phyloP scores from a whole-genome alignment of 2,888 invertebrate genomes.

The Mamestra brassicae region DNA sequence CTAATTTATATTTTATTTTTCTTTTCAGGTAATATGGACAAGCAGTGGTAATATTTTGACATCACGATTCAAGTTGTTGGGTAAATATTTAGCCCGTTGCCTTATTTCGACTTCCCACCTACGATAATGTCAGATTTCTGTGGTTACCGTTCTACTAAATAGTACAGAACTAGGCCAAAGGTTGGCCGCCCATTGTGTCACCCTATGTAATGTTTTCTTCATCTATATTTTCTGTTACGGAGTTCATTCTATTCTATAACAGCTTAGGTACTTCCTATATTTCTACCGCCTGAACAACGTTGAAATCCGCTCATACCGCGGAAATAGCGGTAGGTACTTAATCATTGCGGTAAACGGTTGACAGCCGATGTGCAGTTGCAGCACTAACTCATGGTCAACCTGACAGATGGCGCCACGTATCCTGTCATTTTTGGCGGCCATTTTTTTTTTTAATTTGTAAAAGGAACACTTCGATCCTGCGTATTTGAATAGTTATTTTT shows the following conservation, averaged over 20 bases:
- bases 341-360: constrained; percentile 39
- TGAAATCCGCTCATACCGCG: background rate
- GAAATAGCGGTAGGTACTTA: constrained; percentile 26
- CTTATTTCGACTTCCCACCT: too few species aligned
- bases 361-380: constrained; percentile 35
- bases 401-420: constrained; percentile 35
- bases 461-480: background rate
- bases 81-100: background rate
- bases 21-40: background rate
- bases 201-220: too few species aligned
- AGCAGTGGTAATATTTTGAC: background rate
- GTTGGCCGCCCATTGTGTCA: too few species aligned
- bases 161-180: too few species aligned
- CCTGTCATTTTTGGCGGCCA: constrained; percentile 12
- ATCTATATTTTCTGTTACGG: too few species aligned
- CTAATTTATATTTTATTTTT: background rate
- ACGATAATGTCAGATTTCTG: too few species aligned
- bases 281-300: background rate
- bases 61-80: background rate
- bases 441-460: background rate
- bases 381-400: constrained; percentile 26
- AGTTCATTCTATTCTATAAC: background rate
- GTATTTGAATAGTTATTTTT: background rate
- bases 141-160: too few species aligned
- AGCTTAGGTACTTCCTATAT: background rate